These are phyloP conservation scores for Stenodera caucasica DNA, from an alignment of 2,888 invertebrate genomes.

Conservation along the genomic window DNA sequence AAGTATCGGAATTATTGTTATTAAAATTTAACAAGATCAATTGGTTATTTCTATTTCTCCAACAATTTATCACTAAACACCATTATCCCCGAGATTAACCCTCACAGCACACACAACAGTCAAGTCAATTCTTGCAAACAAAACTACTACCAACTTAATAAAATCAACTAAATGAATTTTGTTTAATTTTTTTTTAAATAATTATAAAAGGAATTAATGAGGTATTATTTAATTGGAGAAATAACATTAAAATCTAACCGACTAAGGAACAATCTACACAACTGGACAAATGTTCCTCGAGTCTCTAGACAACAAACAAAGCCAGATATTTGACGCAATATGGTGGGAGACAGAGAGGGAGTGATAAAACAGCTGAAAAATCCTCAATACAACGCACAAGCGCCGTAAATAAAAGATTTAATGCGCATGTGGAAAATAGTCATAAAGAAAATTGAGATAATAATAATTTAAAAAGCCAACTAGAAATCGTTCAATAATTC, in stretches of 20 bases:
- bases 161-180: background rate
- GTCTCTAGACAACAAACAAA: background rate
- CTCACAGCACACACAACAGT: background rate
- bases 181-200: too few relatives aligned
- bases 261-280: background rate
- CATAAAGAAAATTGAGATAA: background rate
- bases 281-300: background rate
- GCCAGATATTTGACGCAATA: background rate
- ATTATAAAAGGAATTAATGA: too few relatives aligned
- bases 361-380: background rate
- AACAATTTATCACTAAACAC: constrained; percentile 1
- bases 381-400: background rate
- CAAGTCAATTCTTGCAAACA: background rate
- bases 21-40: background rate
- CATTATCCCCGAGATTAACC: background rate
- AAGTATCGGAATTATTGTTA: background rate
- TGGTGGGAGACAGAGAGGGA: constrained; percentile 3
- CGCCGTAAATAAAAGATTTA: background rate
- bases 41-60: background rate
- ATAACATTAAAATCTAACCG: background rate
- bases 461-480: background rate
- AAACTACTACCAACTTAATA: background rate
- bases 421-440: background rate
- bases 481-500: background rate
- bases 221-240: too few relatives aligned